A percentile compares a stretch with the other conserved stretches of the same genome.
Conservation (phyloP, 2,113 vertebrate species). For the Cyanocitta stelleri region DNA sequence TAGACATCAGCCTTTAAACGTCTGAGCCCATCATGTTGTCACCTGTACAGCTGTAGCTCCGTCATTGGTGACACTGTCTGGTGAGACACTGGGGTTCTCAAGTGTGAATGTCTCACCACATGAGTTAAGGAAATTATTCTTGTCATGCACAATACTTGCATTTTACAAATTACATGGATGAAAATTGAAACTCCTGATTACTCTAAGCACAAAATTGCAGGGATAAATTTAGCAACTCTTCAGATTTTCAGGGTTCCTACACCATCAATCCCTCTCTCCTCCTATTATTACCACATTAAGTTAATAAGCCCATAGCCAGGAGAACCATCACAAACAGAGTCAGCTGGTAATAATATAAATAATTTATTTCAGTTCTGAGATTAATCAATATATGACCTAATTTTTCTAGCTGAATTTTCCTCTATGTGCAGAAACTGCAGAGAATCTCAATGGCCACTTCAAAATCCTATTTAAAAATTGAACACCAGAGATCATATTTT, state of each 20-base stretch:
- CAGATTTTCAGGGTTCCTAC: neutral
- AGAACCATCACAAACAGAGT: neutral
- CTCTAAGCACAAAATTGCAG: neutral
- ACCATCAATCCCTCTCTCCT: neutral
- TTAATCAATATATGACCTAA: conserved; percentile 3
- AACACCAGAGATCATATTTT: conserved; percentile 35
- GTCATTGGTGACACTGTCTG: neutral
- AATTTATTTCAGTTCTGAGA: conserved; percentile 13
- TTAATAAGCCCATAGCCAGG: neutral
- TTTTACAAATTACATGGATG: neutral
- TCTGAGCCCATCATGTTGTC: neutral
- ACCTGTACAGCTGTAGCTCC: fast-evolving
- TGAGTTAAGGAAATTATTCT: neutral
- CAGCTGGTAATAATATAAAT: neutral
- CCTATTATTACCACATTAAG: neutral
- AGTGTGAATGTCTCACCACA: neutral
- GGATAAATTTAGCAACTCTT: neutral
- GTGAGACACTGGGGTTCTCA: neutral
- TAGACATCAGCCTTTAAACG: neutral
- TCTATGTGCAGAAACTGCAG: neutral
- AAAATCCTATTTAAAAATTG: conserved; percentile 13
- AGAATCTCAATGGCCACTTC: neutral
- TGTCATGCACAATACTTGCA: neutral
- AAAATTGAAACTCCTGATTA: neutral
- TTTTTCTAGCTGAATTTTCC: conserved; percentile 14